A percentile compares a stretch with the other conserved stretches of the same genome.
Evolutionary conservation across 2,113 vertebrate genomes (phyloP).

Genomic region (Heteronetta atricapilla): DNA sequence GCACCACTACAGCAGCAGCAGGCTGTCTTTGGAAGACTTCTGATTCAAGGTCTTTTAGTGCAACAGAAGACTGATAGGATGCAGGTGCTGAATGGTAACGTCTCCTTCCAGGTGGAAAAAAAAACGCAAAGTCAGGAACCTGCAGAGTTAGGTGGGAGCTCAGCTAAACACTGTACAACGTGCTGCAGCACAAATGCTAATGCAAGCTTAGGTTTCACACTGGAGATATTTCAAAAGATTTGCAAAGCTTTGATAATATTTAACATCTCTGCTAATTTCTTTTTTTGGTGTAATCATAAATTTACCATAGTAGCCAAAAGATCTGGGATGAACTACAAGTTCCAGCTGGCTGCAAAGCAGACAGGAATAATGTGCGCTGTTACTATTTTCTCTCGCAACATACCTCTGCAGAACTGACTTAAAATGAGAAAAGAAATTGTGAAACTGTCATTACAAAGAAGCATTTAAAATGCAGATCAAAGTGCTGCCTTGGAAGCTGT

Average conservation of each 20-base stretch:
- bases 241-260: constrained; percentile 62
- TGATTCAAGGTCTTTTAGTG: background rate
- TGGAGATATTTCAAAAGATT: constrained; percentile 48
- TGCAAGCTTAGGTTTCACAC: constrained; percentile 16
- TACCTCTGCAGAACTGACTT: constrained; percentile 18
- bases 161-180: background rate
- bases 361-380: constrained; percentile 21
- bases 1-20: background rate
- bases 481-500: constrained; percentile 20
- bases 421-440: constrained; percentile 24
- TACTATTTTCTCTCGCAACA: constrained; percentile 56
- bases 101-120: background rate
- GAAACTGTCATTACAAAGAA: constrained; percentile 57
- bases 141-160: background rate
- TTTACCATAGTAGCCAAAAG: constrained; percentile 48
- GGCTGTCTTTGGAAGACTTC: background rate
- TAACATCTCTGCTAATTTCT: constrained; percentile 65
- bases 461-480: constrained; percentile 64
- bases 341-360: constrained; percentile 41
- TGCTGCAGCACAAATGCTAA: background rate
- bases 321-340: constrained; percentile 66
- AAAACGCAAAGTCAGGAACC: background rate
- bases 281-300: constrained; percentile 42
- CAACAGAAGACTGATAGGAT: background rate
- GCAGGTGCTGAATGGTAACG: accelerated